Percentiles rank a stretch among this genome's conserved stretches.
phyloP scores from a whole-genome alignment of 2,797 vertebrate genomes.

The Pseudocheirus occidentalis region DNA sequence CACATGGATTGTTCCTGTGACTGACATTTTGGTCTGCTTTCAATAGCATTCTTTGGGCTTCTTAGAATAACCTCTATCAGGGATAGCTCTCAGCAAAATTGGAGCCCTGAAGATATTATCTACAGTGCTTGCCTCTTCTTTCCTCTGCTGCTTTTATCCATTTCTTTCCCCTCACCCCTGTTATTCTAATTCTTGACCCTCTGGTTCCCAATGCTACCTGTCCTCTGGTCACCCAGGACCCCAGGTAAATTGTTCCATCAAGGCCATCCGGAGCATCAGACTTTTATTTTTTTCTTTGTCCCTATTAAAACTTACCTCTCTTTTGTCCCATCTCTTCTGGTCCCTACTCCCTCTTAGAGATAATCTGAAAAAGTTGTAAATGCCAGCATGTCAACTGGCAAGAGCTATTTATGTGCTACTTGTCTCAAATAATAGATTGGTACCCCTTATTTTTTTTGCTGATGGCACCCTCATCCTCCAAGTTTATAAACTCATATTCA shows the following conservation, averaged over 20 bases:
- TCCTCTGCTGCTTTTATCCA: neutral
- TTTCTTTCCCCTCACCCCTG: neutral
- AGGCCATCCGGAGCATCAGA: neutral
- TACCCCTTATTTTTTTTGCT: neutral
- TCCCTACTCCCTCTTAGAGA: neutral
- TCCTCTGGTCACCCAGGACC: neutral
- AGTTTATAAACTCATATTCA: neutral
- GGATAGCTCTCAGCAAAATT: neutral
- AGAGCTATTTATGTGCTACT: neutral
- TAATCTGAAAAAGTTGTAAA: neutral
- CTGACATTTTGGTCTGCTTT: neutral
- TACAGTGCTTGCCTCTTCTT: neutral
- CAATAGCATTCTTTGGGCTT: neutral
- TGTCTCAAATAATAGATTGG: neutral
- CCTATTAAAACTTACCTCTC: neutral
- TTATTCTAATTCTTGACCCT: neutral
- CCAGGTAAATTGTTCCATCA: neutral
- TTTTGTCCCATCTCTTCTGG: neutral
- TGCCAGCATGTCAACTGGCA: neutral
- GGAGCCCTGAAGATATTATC: neutral
- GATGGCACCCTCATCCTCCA: neutral
- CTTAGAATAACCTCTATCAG: neutral
- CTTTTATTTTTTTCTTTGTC: neutral
- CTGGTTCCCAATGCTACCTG: neutral
- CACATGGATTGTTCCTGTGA: conserved; percentile 13